Evolutionary conservation across 2,113 vertebrate species (phyloP).

Genomic region (Labrus mixtus): DNA sequence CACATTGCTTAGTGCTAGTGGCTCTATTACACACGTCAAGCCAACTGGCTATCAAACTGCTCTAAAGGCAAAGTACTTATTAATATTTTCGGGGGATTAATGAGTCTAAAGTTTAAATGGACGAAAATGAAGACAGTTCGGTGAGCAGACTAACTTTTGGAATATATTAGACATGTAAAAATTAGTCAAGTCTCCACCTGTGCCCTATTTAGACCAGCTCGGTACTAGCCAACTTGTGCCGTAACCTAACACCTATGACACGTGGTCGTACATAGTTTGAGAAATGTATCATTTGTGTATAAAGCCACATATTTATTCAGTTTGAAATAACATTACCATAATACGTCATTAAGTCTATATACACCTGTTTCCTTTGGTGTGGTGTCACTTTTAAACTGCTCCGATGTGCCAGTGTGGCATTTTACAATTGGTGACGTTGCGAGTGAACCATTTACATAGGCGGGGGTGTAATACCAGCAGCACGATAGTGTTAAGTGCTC

Average conservation of each 20-base stretch:
- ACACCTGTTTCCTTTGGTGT: conserved; percentile 63
- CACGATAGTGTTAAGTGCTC: accelerated
- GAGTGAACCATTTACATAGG: conserved; percentile 58
- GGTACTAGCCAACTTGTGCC: neutral
- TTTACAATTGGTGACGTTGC: conserved; percentile 84
- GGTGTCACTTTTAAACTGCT: conserved; percentile 60
- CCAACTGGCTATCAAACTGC: conserved; percentile 17
- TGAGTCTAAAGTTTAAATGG: conserved; percentile 52
- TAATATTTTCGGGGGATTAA: neutral
- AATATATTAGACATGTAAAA: neutral
- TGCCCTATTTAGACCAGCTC: conserved; percentile 10
- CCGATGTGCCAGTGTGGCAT: conserved; percentile 79
- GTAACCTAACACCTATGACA: conserved; percentile 9
- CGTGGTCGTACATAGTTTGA: too few species aligned
- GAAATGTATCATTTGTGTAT: neutral
- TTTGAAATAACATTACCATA: neutral
- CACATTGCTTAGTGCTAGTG: conserved; percentile 27
- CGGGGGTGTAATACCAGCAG: conserved; percentile 8
- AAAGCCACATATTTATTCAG: neutral
- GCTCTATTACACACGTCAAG: neutral
- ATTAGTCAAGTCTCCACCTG: conserved; percentile 2
- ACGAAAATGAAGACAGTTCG: conserved; percentile 28
- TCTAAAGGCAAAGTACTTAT: neutral
- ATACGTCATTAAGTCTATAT: neutral
- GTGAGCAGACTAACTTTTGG: conserved; percentile 54